Conservation (phyloP, 2,797 vertebrate species). For the Spinus olivaceus region DNA sequence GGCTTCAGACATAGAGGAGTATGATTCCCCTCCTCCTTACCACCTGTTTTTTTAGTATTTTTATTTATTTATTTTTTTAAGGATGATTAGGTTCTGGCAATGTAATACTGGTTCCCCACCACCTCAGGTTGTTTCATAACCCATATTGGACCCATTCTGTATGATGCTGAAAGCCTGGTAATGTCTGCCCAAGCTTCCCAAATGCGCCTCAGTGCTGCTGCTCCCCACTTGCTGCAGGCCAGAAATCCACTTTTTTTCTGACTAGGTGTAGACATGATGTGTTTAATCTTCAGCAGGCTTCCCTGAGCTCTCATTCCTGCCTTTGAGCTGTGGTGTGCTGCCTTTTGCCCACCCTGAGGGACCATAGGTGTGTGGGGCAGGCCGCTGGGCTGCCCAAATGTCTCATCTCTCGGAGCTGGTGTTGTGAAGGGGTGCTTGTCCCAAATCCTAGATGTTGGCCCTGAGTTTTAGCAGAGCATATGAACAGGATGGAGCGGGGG, state of each 20-base stretch:
- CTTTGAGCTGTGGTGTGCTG: not conserved
- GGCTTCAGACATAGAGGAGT: rapidly evolving
- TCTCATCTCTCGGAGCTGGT: not conserved
- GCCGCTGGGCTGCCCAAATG: not conserved
- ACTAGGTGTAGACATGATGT: not conserved
- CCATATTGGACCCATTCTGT: rapidly evolving
- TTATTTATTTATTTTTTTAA: not conserved
- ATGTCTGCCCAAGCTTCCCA: not conserved
- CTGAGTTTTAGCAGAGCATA: not conserved
- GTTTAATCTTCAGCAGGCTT: not conserved
- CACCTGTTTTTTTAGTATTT: not conserved
- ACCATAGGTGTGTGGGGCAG: rapidly evolving
- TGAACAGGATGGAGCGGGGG: not conserved
- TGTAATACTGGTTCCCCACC: not conserved
- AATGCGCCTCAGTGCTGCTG: not conserved
- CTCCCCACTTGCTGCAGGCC: not conserved
- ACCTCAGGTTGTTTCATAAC: not conserved
- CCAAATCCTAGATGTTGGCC: not conserved
- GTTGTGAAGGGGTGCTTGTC: not conserved
- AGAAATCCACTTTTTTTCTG: not conserved
- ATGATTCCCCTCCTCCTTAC: not conserved
- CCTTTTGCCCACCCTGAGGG: rapidly evolving
- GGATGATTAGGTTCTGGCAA: not conserved
- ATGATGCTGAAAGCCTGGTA: not conserved
- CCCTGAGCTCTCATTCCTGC: not conserved